phyloP scores from a whole-genome alignment of 2,797 vertebrate species.

The Chelidonichthys spinosus region DNA sequence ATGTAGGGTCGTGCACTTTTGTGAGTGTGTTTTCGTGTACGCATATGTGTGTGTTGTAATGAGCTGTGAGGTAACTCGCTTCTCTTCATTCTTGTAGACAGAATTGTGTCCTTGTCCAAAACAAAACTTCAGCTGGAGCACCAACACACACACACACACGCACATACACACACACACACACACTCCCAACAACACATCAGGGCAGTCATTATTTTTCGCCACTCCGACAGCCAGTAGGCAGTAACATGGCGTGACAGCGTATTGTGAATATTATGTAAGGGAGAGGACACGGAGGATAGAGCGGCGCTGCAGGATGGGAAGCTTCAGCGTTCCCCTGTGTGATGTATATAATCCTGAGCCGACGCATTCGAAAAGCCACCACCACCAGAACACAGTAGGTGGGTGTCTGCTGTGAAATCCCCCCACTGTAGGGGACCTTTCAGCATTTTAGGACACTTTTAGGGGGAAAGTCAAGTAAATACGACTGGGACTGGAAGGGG shows the following conservation, averaged over 20 bases:
- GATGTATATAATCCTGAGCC: constrained; percentile 55
- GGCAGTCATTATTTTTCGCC: constrained; percentile 48
- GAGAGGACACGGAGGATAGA: constrained; percentile 39
- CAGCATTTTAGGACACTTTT: constrained; percentile 9
- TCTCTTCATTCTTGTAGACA: constrained; percentile 28
- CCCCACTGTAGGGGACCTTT: constrained; percentile 24
- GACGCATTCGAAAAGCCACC: constrained; percentile 46
- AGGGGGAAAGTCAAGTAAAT: constrained; percentile 6
- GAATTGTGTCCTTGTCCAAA: constrained; percentile 42
- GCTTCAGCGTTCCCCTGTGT: constrained; percentile 40
- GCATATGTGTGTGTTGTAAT: constrained; percentile 24
- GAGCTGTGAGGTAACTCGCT: constrained; percentile 13
- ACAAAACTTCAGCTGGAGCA: constrained; percentile 39
- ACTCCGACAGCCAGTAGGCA: constrained; percentile 53
- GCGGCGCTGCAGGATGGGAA: constrained; percentile 45
- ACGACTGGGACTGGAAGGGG: background rate
- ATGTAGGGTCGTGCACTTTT: constrained; percentile 9
- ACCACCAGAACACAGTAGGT: constrained; percentile 54
- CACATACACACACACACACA: constrained; percentile 6
- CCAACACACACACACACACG: constrained; percentile 7
- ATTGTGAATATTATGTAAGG: constrained; percentile 61
- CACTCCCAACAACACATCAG: constrained; percentile 17
- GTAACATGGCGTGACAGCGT: constrained; percentile 54
- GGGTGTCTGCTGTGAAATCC: constrained; percentile 43
- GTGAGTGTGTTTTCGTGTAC: background rate